Conservation (phyloP, 2,888 invertebrate species). For the Orthosia gothica region DNA sequence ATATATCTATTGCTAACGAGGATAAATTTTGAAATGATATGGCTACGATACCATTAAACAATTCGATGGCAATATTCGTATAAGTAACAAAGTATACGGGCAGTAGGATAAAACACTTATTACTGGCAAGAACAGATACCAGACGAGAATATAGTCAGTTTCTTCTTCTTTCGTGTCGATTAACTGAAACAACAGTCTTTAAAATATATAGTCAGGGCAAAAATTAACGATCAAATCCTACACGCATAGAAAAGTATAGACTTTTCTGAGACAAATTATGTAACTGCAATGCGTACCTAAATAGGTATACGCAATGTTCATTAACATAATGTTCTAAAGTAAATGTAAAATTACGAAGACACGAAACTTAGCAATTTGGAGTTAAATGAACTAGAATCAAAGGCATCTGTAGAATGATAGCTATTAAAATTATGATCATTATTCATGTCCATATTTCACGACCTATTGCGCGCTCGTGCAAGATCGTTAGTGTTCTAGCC, state of each 20-base stretch:
- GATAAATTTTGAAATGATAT: no score
- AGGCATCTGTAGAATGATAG: conserved; percentile 31
- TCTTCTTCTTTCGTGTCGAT: no score
- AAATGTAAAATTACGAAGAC: conserved; percentile 15
- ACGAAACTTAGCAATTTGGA: conserved; percentile 19
- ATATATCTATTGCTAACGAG: no score
- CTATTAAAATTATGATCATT: conserved; percentile 28
- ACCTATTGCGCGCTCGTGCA: conserved; percentile 39
- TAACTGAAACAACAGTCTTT: no score
- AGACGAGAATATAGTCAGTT: neutral
- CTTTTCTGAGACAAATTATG: neutral
- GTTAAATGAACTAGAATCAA: conserved; percentile 36
- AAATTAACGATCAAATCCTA: neutral
- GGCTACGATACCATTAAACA: no score
- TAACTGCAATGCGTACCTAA: neutral
- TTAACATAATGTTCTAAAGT: neutral
- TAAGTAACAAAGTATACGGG: neutral
- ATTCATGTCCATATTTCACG: conserved; percentile 43
- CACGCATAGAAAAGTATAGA: neutral
- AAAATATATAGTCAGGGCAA: neutral
- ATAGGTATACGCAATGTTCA: neutral
- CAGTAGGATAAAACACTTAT: neutral
- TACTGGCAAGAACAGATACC: neutral
- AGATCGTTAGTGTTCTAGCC: conserved; percentile 11
- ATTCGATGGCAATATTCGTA: neutral